A percentile compares a stretch with the other conserved stretches of the same genome.
Conservation (phyloP, 2,797 vertebrate species). For the Microchirus variegatus region DNA sequence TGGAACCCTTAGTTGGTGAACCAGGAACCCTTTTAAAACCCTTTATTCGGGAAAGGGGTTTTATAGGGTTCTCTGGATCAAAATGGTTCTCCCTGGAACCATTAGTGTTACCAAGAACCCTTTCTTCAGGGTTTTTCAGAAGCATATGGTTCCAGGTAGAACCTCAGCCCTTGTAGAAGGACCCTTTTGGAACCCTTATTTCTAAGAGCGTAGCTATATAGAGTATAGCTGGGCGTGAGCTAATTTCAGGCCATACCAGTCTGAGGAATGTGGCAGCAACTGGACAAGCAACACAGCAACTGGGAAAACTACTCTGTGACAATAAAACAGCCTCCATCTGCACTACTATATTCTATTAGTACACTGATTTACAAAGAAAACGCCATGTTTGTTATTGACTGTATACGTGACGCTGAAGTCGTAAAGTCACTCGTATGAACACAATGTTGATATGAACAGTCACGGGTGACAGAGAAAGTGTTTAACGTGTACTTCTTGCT, state of each 20-base stretch:
- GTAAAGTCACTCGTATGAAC: background rate
- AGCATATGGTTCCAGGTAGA: too few species aligned
- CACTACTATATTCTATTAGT: background rate
- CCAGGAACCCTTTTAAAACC: too few species aligned
- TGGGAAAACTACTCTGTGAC: constrained; percentile 30
- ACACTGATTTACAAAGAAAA: too few species aligned
- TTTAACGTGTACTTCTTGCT: background rate
- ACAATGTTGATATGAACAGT: background rate
- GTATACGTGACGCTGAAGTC: background rate
- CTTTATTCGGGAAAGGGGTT: too few species aligned
- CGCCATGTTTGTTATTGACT: rapidly evolving
- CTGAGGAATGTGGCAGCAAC: constrained; percentile 75
- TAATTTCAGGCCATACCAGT: constrained; percentile 41
- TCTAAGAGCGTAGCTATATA: constrained; percentile 49
- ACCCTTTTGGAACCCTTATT: too few species aligned
- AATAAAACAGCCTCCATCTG: constrained; percentile 2
- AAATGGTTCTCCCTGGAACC: too few species aligned
- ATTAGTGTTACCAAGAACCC: too few species aligned
- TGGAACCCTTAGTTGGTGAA: too few species aligned
- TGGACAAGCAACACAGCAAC: constrained; percentile 39
- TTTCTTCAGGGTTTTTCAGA: too few species aligned
- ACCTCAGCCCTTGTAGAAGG: too few species aligned
- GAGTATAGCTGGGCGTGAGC: constrained; percentile 39
- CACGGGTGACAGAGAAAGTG: constrained; percentile 12
- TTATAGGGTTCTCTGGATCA: too few species aligned